Base-by-base conservation (phyloP, 2,797 vertebrate species). In the Muscicapa comitata region DNA sequence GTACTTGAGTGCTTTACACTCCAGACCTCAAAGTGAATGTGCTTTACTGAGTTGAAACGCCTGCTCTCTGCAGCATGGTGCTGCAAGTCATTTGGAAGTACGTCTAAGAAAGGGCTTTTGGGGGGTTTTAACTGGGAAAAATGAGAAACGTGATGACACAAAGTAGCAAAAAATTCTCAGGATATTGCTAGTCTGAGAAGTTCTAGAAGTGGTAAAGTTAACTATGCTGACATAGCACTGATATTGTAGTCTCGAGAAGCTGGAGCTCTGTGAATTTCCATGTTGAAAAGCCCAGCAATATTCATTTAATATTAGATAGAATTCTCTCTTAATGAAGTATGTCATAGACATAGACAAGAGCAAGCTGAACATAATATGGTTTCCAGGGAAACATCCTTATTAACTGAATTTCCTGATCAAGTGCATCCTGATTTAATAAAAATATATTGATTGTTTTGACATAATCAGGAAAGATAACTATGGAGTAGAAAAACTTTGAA, bases 381-480 rank as follows among this genome's bases (percentile, higher is more conserved):
- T 94, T 92, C 85, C 65, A 89, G 15, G n/a, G 68, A 74, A 97
- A 72, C 75, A 66, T 82, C 55, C n/a, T 86, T 89, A 71, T 83
- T 96, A 96, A 86, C 16, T 88, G 50, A 91, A 96, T 96, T 93
- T 93, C 92, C 81, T 83, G n/a, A 80, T 91, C 61, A 82, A 50
- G 33, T 51, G 6, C 61, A 93, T 96, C 94, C 95, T 97, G 91
- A 96, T 97, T 91, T 72, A 89, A 91, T 91, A 85, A 89, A 87
- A 68, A 71, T 54, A 17, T 76, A 92, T 94, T 78, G 61, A 92
- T 89, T 93, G 43, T 80, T 82, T 74, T 91, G 14, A 77, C 83
- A 23, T 78, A 81, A 86, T 78, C 86, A 88, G 45, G 88, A 85
- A 93, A 86, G 18, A 40, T 78, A 72, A 40, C 31, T 78, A 19